These are phyloP conservation scores for Rynchops niger DNA, from an alignment of 2,113 vertebrate genomes.

Conservation along the genomic window DNA sequence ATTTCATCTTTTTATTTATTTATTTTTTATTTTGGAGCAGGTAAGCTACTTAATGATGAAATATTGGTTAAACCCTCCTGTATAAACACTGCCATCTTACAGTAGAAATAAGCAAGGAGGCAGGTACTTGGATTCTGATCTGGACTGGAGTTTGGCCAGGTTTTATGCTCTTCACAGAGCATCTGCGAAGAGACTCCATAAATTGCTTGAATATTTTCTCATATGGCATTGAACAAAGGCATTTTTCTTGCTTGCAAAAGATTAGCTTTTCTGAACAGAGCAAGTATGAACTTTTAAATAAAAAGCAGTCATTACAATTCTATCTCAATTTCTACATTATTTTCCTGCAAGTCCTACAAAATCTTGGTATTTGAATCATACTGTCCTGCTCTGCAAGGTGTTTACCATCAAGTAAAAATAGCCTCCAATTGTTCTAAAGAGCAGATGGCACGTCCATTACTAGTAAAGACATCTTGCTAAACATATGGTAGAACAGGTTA, in stretches of 20 bases:
- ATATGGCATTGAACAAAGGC: background rate
- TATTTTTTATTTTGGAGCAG: no score
- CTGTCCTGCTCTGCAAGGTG: slow-evolving; percentile 46
- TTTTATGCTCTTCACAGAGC: background rate
- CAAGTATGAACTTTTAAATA: background rate
- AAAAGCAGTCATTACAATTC: background rate
- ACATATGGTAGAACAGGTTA: slow-evolving; percentile 75
- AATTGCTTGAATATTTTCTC: background rate
- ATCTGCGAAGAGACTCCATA: background rate
- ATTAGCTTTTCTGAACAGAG: background rate
- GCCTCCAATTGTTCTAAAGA: slow-evolving; percentile 57
- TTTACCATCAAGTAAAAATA: slow-evolving; percentile 69
- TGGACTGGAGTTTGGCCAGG: background rate
- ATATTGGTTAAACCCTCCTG: background rate
- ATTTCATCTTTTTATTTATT: background rate
- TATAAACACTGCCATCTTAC: background rate
- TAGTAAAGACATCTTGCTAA: slow-evolving; percentile 72
- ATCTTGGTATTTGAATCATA: slow-evolving; percentile 14
- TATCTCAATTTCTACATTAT: background rate
- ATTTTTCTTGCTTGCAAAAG: background rate
- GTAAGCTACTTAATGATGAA: background rate
- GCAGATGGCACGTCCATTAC: slow-evolving; percentile 74
- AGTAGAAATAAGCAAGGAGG: background rate
- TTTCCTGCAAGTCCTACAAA: slow-evolving; percentile 34
- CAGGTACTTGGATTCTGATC: background rate